Conservation (phyloP, 2,797 vertebrate genomes). For the Setipinna tenuifilis region DNA sequence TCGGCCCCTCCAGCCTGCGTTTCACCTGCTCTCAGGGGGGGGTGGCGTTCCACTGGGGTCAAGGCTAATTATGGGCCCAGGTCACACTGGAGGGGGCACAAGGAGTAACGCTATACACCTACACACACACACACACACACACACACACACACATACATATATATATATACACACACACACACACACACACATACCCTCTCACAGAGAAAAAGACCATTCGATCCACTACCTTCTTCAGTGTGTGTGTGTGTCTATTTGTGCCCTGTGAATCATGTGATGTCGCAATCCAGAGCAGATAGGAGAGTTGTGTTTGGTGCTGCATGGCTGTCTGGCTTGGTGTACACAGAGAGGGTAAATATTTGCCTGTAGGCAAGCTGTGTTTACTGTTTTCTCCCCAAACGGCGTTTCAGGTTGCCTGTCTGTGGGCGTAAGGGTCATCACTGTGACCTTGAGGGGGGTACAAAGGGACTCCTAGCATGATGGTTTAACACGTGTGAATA, state of each 20-base stretch:
- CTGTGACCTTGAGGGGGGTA: not conserved
- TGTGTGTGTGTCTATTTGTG: not conserved
- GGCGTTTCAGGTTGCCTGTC: not conserved
- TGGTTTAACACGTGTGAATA: not conserved
- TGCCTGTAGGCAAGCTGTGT: not conserved
- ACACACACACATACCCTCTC: not conserved
- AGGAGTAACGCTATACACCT: not conserved
- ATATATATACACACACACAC: not conserved
- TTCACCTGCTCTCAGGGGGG: slow-evolving; percentile 45
- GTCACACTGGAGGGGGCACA: not conserved
- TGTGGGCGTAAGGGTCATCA: not conserved
- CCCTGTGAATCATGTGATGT: not conserved
- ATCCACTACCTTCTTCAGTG: too few species aligned
- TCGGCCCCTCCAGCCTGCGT: slow-evolving; percentile 44
- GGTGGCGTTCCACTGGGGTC: slow-evolving; percentile 62
- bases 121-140: not conserved
- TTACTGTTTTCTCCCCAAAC: not conserved
- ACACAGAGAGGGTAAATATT: not conserved
- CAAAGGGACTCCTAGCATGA: not conserved
- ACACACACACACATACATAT: not conserved
- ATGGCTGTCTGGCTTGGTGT: not conserved
- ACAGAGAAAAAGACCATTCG: not conserved
- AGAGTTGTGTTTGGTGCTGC: not conserved
- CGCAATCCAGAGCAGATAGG: not conserved
- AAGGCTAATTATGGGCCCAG: slow-evolving; percentile 62